Evolutionary conservation across 2,888 invertebrate species (phyloP).

Genomic region (Ferrisia virgata): DNA sequence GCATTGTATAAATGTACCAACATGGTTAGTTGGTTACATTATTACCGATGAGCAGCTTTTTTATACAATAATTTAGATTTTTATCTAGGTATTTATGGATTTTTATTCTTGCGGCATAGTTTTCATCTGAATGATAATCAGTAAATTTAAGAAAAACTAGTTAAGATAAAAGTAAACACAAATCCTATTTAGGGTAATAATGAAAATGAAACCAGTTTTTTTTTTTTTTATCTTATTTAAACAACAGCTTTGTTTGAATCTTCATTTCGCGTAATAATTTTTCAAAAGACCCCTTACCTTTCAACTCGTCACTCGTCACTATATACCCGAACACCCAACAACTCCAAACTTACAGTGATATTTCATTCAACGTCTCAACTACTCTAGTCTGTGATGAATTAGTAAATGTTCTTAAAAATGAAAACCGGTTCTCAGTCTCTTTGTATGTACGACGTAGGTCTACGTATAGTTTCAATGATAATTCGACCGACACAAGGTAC

Average conservation of each 20-base stretch:
- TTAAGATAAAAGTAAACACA: not conserved
- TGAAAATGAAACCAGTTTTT: slow-evolving; percentile 13
- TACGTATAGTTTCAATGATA: not conserved
- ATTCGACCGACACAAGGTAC: not conserved
- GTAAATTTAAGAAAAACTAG: not conserved
- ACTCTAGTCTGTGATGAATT: not conserved
- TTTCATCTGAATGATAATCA: not conserved
- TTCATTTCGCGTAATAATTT: not conserved
- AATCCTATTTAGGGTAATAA: not conserved
- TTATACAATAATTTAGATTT: not conserved
- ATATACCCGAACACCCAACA: not conserved
- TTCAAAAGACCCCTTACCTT: not conserved
- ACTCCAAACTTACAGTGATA: not conserved
- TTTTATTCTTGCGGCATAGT: not conserved
- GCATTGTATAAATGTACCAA: not conserved
- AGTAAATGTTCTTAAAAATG: not conserved
- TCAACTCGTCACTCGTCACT: not conserved
- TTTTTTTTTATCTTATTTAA: not conserved
- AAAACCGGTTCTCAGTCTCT: not conserved
- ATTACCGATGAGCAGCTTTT: not conserved
- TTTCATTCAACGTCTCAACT: slow-evolving; percentile 16
- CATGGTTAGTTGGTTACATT: not conserved
- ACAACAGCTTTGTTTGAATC: not conserved
- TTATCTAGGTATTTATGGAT: not conserved
- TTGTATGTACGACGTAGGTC: too few relatives aligned